Conservation (phyloP, 2,113 vertebrate genomes). For the Narcine bancroftii region DNA sequence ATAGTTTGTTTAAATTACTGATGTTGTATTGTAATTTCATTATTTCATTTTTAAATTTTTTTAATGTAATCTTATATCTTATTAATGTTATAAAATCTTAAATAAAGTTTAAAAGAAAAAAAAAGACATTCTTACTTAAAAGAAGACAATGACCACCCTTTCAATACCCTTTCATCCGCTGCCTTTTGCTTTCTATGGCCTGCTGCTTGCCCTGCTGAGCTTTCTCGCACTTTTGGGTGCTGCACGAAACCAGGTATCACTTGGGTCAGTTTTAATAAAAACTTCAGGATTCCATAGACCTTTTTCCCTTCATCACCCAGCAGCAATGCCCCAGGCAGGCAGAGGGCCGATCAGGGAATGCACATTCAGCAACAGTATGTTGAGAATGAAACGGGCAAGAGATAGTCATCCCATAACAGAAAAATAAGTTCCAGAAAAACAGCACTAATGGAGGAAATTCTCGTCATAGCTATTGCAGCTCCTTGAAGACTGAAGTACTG, state of each 20-base stretch:
- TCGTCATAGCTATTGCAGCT: not conserved
- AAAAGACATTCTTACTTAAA: too few relatives aligned
- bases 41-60: too few relatives aligned
- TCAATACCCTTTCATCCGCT: too few relatives aligned
- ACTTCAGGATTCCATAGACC: not conserved
- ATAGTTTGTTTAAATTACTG: too few relatives aligned
- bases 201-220: too few relatives aligned
- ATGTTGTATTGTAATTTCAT: too few relatives aligned
- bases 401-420: not conserved
- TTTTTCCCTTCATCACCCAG: not conserved
- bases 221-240: too few relatives aligned
- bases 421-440: not conserved
- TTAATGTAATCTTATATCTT: too few relatives aligned
- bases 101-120: too few relatives aligned
- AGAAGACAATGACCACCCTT: too few relatives aligned
- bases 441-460: not conserved
- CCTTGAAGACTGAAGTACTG: not conserved
- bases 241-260: not conserved
- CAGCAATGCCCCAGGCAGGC: not conserved
- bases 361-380: not conserved
- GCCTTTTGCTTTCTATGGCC: too few relatives aligned
- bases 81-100: too few relatives aligned
- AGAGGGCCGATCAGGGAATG: not conserved
- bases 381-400: not conserved
- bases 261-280: not conserved